phyloP scores from a whole-genome alignment of 2,888 invertebrate species.

The Drosophila paramelanica region DNA sequence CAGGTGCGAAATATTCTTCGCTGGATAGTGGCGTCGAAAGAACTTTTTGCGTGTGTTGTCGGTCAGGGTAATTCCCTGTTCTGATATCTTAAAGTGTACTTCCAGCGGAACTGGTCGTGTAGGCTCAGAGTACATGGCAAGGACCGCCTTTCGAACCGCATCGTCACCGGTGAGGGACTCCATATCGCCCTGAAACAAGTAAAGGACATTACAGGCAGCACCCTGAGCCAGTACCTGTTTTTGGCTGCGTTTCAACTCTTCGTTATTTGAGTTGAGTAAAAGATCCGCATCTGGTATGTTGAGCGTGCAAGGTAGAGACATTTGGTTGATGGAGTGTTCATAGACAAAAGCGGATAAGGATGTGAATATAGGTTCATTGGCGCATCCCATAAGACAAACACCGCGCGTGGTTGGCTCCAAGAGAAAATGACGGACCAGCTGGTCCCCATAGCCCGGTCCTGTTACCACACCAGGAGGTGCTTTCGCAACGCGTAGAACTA shows the following conservation, averaged over 20 bases:
- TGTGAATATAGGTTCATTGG: slow-evolving; percentile 98
- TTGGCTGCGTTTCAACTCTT: slow-evolving; percentile 66
- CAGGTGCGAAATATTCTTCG: slow-evolving; percentile 94
- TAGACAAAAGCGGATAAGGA: slow-evolving; percentile 98
- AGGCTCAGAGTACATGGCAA: slow-evolving; percentile 87
- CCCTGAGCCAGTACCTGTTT: slow-evolving; percentile 87
- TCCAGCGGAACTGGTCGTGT: slow-evolving; percentile 88
- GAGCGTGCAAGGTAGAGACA: slow-evolving; percentile 96
- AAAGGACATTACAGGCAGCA: slow-evolving; percentile 96
- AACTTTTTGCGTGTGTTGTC: slow-evolving; percentile 94
- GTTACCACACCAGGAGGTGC: slow-evolving; percentile 89
- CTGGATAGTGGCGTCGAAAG: slow-evolving; percentile 96
- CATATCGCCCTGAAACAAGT: slow-evolving; percentile 94
- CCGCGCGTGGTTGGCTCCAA: slow-evolving; percentile 98
- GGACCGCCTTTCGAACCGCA: slow-evolving; percentile 93
- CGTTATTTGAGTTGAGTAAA: slow-evolving; percentile 44
- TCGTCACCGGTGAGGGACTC: slow-evolving; percentile 95
- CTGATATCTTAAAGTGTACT: slow-evolving; percentile 98
- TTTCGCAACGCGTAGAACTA: slow-evolving; percentile 95
- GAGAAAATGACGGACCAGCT: slow-evolving; percentile 97
- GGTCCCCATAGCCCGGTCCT: slow-evolving; percentile 87
- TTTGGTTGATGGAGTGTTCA: slow-evolving; percentile 98
- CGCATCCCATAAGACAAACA: slow-evolving; percentile 96
- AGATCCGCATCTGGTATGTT: slow-evolving; percentile 88
- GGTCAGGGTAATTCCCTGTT: slow-evolving; percentile 97